A percentile compares a stretch with the other conserved stretches of the same genome.
Conservation (phyloP, 2,113 vertebrate genomes). For the Pantherophis guttatus region DNA sequence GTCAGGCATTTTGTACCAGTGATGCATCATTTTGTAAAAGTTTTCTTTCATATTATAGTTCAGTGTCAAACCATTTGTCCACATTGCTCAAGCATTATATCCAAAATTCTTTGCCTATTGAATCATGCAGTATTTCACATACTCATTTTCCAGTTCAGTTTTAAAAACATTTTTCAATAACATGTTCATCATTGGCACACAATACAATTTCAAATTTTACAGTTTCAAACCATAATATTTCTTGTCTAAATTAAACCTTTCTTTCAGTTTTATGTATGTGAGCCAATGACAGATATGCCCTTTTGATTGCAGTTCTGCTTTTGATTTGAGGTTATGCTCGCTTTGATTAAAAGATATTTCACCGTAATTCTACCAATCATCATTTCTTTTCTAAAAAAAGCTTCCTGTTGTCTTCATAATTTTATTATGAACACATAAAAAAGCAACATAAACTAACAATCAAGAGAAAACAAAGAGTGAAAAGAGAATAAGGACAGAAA, state of each 20-base stretch:
- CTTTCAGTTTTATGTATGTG: background rate
- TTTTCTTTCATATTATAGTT: background rate
- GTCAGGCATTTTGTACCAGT: background rate
- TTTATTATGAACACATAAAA: background rate
- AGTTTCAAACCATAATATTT: background rate
- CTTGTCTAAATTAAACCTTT: background rate
- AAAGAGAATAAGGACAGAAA: background rate
- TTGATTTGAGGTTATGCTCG: background rate
- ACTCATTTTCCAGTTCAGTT: background rate
- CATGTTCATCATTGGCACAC: background rate
- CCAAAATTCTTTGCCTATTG: background rate
- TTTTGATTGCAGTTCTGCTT: background rate
- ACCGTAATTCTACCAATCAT: background rate
- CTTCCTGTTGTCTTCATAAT: background rate
- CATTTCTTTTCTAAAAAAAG: background rate
- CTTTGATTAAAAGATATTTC: background rate
- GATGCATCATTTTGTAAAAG: background rate
- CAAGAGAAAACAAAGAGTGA: background rate
- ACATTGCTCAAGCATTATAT: background rate
- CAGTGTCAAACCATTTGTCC: background rate
- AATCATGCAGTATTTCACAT: background rate
- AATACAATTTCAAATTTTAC: background rate
- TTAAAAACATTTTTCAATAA: background rate
- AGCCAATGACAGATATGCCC: background rate
- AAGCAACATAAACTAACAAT: background rate